Base-by-base conservation (phyloP, 2,797 vertebrate genomes). In the Acrocephalus scirpaceus region DNA sequence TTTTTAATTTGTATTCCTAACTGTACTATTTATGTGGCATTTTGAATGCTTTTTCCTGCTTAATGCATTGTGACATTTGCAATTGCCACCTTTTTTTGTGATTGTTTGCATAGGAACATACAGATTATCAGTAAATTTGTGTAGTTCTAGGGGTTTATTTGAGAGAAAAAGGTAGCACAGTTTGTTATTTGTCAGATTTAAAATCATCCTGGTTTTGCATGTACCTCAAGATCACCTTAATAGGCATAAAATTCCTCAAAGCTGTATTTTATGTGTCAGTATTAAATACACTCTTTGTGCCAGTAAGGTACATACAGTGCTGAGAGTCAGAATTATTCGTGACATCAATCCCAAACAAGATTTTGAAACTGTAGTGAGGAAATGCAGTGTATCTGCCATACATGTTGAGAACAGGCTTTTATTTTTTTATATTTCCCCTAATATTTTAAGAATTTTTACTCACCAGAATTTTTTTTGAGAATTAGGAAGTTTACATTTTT, bases 241-340 rank as follows among this genome's bases (percentile, higher is more conserved):
- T 17, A 42, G 30, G 21, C 30, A 21, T 47, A 7, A 29, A 19
- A 11, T 57, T 72, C n/a, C 44, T 93, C 64, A 79, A 53, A 82
- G 25, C n/a, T 93, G 8, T 65, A 12, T 86, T 90, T 94, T 85
- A 22, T 48, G 22, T 81, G n/a, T 85, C 56, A 64, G 30, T 61
- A n/a, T 47, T 60, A 53, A 75, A 82, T 42, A 40, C 17, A 6
- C 40, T 27, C 58, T 91, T 74, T 45, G 17, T 85, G 53, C 26
- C 29, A 53, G 15, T 64, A 64, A 60, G 34, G 27, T 71, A 47
- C 0, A 0, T 65, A 25, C 21, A 50, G 45, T 40, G 10, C n/a
- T 74, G 64, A 67, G 51, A 82, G 48, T 66, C 11, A 32, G 60
- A 92, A 60, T 78, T 48, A 38, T 64, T 80, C 67, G 57, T 76